Evolutionary conservation across 2,797 vertebrate species (phyloP), one percentile per base, ranked within the genome.

Genomic region (Helicolenus hilgendorfi): DNA sequence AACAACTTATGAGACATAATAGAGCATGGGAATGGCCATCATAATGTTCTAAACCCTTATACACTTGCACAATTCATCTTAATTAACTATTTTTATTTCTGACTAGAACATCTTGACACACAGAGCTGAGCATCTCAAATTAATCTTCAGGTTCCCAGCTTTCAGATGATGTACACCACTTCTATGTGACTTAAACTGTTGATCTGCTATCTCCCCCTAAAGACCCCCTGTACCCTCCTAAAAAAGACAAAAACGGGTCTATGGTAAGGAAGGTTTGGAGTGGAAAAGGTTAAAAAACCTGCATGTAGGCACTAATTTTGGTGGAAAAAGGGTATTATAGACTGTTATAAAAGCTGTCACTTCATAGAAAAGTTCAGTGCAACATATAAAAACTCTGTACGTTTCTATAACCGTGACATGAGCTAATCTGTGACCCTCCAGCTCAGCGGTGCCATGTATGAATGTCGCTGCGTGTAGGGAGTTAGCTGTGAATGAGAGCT

Each of bases 401-500:
- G 20, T 80, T 82, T 90, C 49, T 71, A 74, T 72, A 41, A 83
- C 60, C 73, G 55, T 91, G 90, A 77, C 73, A 78, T 81, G 81
- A 87, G 69, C 76, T 86, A 58, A 89, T 90, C 62, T 68, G 35
- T 67, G 79, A 72, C 53, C 70, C 31, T 71, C 14, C 67, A 71
- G 74, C 45, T 79, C 78, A 78, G 24, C 26, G 35, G 38, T 78
- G 49, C 70, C 29, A 15, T 75, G 26, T 82, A 71, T 75, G 49
- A 84, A 64, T 29, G 72, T 72, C 22, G 58, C 86, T 71, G 68
- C 63, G 36, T 56, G 27, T 64, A 27, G 53, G 70, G 53, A 53
- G 72, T 49, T 27, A 82, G 92, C 89, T 85, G 91, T 96, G 93
- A 97, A 96, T 96, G 86, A 95, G 87, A 92, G 93, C 96, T 95